Conservation (phyloP, 2,113 vertebrate genomes). For the Oncorhynchus mykiss region DNA sequence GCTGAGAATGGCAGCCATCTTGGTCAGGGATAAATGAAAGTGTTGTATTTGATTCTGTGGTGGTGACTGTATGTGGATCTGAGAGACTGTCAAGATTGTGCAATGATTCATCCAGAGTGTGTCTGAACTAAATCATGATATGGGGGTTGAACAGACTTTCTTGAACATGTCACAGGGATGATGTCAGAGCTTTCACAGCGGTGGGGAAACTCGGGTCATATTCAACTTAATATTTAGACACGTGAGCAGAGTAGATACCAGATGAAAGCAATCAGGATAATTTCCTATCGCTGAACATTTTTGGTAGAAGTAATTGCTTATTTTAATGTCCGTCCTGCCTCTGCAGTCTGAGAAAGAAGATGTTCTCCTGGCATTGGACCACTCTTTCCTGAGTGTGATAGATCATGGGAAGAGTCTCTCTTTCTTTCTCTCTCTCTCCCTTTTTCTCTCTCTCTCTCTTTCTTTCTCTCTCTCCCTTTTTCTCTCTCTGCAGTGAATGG, state of each 20-base stretch:
- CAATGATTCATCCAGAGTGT: neutral
- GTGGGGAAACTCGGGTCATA: constrained; percentile 24
- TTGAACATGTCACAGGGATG: constrained; percentile 18
- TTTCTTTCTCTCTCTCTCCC: too few species aligned
- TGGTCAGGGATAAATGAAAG: too few species aligned
- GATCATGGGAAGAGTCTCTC: too few species aligned
- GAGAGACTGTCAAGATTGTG: neutral
- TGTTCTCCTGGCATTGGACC: too few species aligned
- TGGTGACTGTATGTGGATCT: too few species aligned
- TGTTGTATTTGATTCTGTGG: too few species aligned
- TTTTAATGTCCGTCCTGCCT: neutral
- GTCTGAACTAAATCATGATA: neutral
- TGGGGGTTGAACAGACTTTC: constrained; percentile 20
- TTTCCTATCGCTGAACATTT: neutral
- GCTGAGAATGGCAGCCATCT: too few species aligned
- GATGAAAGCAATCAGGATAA: constrained; percentile 30
- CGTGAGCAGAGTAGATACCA: constrained; percentile 11
- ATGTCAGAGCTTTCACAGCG: constrained; percentile 32
- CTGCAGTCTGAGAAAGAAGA: neutral
- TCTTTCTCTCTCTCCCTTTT: too few species aligned
- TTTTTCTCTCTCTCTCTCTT: too few species aligned
- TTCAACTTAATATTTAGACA: constrained; percentile 41
- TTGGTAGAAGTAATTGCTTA: neutral
- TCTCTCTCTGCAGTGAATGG: too few species aligned
- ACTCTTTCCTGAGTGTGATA: too few species aligned